These are phyloP conservation scores for Myrmecophaga tridactyla DNA, from an alignment of 2,113 vertebrate genomes.

Conservation along the genomic window DNA sequence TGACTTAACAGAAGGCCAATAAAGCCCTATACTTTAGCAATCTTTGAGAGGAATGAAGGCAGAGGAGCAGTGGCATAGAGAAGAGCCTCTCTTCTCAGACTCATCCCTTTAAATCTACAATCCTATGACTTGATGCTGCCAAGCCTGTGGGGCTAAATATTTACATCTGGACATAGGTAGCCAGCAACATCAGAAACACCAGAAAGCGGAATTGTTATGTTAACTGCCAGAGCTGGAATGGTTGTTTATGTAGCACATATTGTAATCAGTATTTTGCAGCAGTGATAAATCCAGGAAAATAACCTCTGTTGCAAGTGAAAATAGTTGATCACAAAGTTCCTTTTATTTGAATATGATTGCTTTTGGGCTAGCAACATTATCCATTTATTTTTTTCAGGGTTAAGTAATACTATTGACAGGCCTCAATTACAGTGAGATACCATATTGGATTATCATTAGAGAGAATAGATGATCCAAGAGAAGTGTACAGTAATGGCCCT, in stretches of 20 bases:
- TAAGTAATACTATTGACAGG: constrained; percentile 10
- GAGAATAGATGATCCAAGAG: constrained; percentile 12
- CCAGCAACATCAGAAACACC: no score
- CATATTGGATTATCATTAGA: constrained; percentile 3
- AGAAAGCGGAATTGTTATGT: neutral
- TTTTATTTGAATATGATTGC: constrained; percentile 51
- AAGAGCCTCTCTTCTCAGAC: neutral
- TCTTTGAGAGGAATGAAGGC: neutral
- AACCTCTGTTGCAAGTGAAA: neutral
- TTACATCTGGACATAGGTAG: neutral
- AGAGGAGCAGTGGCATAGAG: neutral
- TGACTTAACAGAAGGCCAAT: neutral
- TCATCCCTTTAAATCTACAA: neutral
- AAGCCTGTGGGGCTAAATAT: neutral
- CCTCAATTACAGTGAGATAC: constrained; percentile 46
- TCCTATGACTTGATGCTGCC: neutral
- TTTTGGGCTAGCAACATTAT: neutral
- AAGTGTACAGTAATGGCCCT: neutral
- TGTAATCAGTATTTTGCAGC: neutral
- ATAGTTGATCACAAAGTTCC: neutral
- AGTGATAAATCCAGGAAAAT: constrained; percentile 36
- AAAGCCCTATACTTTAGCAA: neutral
- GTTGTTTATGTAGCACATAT: neutral
- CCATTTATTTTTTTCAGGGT: constrained; percentile 48
- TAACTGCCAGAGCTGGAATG: neutral